Conservation (phyloP, 2,797 vertebrate genomes). For the Epinephelus awoara region DNA sequence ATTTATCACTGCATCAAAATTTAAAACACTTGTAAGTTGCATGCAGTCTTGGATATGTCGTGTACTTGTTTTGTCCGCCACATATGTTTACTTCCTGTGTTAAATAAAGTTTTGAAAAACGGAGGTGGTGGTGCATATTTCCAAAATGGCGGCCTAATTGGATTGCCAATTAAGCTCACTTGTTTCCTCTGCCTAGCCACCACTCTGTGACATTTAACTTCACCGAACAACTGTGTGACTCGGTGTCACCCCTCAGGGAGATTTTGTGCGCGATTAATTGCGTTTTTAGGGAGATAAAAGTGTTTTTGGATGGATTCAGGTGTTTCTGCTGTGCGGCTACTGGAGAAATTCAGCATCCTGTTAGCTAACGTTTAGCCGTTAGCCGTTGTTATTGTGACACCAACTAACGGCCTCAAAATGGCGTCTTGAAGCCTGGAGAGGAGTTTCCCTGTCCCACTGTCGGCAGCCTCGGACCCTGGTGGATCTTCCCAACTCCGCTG, state of each 20-base stretch:
- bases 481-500: background rate
- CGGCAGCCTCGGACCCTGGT: background rate
- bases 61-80: background rate
- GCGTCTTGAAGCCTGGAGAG: no score
- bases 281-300: background rate
- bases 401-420: background rate
- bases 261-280: background rate
- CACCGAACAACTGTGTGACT: background rate
- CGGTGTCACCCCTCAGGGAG: background rate
- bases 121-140: background rate
- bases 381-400: background rate
- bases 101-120: background rate
- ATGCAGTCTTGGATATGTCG: no score
- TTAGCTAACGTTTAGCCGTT: background rate
- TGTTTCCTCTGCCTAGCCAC: background rate
- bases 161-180: background rate
- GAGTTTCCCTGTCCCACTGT: background rate
- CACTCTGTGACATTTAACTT: no score
- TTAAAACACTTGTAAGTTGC: no score
- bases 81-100: background rate
- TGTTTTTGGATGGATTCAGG: no score
- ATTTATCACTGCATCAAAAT: no score
- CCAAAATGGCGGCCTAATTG: background rate
- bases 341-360: background rate
- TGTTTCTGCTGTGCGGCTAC: background rate